Evolutionary conservation across 2,113 vertebrate genomes (phyloP).

Genomic region (Procapra przewalskii): DNA sequence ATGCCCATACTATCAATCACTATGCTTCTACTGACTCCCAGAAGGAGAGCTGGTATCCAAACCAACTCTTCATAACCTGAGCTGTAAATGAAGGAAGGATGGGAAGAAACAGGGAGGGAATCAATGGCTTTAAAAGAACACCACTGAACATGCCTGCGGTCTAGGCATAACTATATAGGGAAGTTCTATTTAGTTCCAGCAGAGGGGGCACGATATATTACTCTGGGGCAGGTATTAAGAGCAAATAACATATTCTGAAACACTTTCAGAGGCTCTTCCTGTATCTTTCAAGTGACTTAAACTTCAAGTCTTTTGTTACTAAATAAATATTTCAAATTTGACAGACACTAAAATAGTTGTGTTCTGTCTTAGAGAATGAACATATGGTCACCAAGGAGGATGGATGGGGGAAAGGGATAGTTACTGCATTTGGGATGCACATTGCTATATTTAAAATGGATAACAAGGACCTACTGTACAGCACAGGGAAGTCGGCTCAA

Average conservation of each 20-base stretch:
- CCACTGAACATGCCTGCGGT: rapidly evolving
- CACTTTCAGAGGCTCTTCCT: neutral
- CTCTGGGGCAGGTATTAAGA: neutral
- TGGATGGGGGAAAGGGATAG: neutral
- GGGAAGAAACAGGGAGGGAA: neutral
- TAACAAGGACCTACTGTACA: neutral
- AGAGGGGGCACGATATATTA: neutral
- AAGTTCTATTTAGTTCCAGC: constrained; percentile 17
- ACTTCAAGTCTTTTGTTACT: neutral
- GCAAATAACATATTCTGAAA: constrained; percentile 10
- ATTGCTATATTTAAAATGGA: neutral
- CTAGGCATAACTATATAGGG: neutral
- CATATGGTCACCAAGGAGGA: neutral
- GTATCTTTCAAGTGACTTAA: neutral
- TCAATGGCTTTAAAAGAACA: neutral
- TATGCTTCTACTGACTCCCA: neutral
- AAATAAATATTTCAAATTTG: constrained; percentile 15
- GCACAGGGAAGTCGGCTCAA: neutral
- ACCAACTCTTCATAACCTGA: neutral
- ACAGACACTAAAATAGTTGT: neutral
- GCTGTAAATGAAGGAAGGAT: neutral
- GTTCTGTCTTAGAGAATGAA: neutral
- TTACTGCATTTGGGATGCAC: neutral
- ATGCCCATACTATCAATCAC: neutral
- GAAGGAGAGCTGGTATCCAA: neutral